phyloP scores from a whole-genome alignment of 2,113 vertebrate genomes.

The Aptenodytes patagonicus region DNA sequence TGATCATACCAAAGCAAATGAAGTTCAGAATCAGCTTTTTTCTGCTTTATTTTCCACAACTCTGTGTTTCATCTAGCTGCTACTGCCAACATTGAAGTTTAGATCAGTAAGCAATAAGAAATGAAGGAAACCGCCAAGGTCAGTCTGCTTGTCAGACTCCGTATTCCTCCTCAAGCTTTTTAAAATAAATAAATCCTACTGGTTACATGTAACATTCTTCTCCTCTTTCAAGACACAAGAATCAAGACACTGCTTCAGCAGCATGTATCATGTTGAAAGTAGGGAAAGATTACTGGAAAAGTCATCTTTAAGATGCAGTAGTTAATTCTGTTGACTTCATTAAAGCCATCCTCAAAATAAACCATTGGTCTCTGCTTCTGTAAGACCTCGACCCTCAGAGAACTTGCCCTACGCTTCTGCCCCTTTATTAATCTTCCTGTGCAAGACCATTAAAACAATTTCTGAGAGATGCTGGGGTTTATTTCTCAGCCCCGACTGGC shows the following conservation, averaged over 20 bases:
- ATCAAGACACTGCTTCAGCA: not conserved
- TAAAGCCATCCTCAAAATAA: not conserved
- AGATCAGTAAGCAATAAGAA: not conserved
- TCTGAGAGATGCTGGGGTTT: not conserved
- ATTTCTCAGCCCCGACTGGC: not conserved
- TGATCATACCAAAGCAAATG: not conserved
- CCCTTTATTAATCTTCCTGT: not conserved
- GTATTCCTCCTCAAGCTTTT: not conserved
- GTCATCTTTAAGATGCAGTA: not conserved
- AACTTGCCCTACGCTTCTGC: not conserved
- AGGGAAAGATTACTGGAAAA: not conserved
- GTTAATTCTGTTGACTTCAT: not conserved
- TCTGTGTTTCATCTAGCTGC: not conserved
- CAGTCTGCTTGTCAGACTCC: not conserved
- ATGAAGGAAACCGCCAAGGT: not conserved
- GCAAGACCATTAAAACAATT: not conserved
- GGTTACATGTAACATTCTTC: not conserved
- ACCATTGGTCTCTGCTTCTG: not conserved
- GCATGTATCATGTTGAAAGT: not conserved
- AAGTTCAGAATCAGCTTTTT: not conserved
- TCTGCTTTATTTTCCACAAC: not conserved
- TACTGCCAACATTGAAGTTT: not conserved
- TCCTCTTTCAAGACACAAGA: not conserved
- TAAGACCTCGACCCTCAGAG: not conserved
- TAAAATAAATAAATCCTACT: not conserved